Evolutionary conservation across 2,888 invertebrate species (phyloP), one percentile per base, ranked within the genome.

Genomic region (Trissolcus japonicus): DNA sequence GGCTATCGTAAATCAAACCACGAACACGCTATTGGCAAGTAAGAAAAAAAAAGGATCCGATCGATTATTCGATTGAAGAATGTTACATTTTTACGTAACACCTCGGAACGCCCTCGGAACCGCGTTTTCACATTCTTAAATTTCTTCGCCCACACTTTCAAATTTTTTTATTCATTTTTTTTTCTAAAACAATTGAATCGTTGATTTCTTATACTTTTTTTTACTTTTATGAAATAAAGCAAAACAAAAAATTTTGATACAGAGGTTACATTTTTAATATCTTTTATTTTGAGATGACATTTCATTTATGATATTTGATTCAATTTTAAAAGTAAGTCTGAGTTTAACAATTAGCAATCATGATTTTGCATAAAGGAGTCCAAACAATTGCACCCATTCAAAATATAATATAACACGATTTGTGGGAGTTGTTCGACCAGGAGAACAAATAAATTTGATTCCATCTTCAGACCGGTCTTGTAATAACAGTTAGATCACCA

Each of bases 91-190:
- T 69, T 54, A 69, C 46, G 55, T 41, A 50, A 69, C 61, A 50
- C 59, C 25, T 25, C 19, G 19, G 2, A 25, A 25, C 4, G 25
- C 4, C 25, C 4, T 25, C 2, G 4, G 6, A 25, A 25, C 25
- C 25, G 6, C 25, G 6, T 25, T 25, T 6, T 48, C 41, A 61
- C 73, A 60, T 61, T 73, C 61, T 73, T 73, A 2, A 25, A 55
- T 73, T 65, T 46, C 65, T 65, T 46, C 65, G 46, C 65, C 19
- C 53, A 41, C 40, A 29, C 72, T 73, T 73, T 73, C 72, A 21
- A 2, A 60, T 65, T 50, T 60, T 65, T 66, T 71, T 19, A 19
- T 19, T 66, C 59, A 50, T 48, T 16, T 25, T 4, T 25, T 25
- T 25, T 2, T 25, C 4, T 4, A 25, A 25, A 25, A 25, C 4